Base-by-base conservation (phyloP, 2,888 invertebrate genomes). In the Euzophera pinguis region DNA sequence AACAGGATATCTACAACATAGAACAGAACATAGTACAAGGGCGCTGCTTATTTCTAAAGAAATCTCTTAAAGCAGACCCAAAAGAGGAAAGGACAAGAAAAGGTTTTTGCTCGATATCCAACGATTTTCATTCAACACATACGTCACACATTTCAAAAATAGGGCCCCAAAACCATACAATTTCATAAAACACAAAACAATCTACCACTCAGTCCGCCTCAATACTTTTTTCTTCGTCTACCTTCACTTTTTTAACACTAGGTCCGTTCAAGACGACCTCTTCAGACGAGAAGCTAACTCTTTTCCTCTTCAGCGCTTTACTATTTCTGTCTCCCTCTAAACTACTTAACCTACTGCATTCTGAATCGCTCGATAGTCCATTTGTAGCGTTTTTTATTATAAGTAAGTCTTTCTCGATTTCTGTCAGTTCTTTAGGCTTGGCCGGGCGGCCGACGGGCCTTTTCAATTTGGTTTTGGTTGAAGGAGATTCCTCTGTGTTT, bases 371-470 rank as follows among this genome's bases (percentile, higher is more conserved):
- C 0, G 84, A 81, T 0, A 79, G 52, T 0, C 73, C 69, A 42
- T 71, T 82, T 0, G 84, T 83, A 0, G 89, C 90, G 14, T 70
- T 87, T 50, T 79, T 80, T 1, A 90, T 90, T 0, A 89, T 88
- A 0, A 88, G 57, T 0, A 90, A 62, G 54, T 90, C 90, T 54
- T 88, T 87, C 50, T 90, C 90, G 0, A 90, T 84, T 22, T 89
- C 89, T 0, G 85, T 84, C 0, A 89, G 62, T 50, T 87, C 84
- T 56, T 72, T 73, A 0, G 84, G 84, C 22, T 84, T 86, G 0
- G 73, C 65, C 0, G 81, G 83, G 27, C 80, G 66, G 0, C 81
- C 76, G 6, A 75, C 59, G 0, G 75, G 73, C 1, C 69, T 71
- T 56, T 83, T 82, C 0, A 74, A 63, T 50, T 84, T 83, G 8